Evolutionary conservation across 2,888 invertebrate genomes (phyloP), one percentile per base, ranked within the genome.

Genomic region (Ormyrus pomaceus): DNA sequence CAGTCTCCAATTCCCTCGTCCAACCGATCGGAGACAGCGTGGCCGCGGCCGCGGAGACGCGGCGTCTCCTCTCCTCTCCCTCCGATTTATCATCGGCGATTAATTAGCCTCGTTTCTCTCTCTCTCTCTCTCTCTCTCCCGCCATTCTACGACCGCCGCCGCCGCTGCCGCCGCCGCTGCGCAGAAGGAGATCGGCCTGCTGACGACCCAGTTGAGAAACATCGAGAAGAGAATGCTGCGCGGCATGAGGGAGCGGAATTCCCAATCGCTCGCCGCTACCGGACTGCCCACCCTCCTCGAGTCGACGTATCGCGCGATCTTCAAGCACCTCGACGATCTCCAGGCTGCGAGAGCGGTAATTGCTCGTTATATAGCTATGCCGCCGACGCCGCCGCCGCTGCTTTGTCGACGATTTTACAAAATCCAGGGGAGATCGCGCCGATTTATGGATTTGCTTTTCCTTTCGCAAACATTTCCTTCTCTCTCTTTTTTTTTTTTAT

Each of bases 241-340:
- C 2, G 94, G 95, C 87, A 95, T 95, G 87, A 95, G 96, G 84
- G 95, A 96, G 79, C 93, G 95, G 87, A 96, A 95, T 72, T 95
- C 95, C 0, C 93, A 94, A 1, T 94, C 96, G 61, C 92, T 97
- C 81, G 93, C 93, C 64, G 94, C 87, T 55, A 84, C 83, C 77
- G 87, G 87, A 77, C 90, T 97, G 70, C 86, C 87, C 77, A 86
- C 84, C 73, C 86, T 89, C 71, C 83, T 89, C 82, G 87, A 88
- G 48, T 84, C 83, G 34, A 89, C 88, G 34, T 88, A 86, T 79
- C 81, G 79, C 71, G 80, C 85, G 77, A 87, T 87, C 82, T 85
- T 86, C 69, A 79, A 56, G 68, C 85, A 85, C 68, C 85, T 88
- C 81, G 87, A 88, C 66, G 84, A 88, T 71, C 86, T 89, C 58